Evolutionary conservation across 2,888 invertebrate genomes (phyloP).

Genomic region (Glaucopsyche alexis): DNA sequence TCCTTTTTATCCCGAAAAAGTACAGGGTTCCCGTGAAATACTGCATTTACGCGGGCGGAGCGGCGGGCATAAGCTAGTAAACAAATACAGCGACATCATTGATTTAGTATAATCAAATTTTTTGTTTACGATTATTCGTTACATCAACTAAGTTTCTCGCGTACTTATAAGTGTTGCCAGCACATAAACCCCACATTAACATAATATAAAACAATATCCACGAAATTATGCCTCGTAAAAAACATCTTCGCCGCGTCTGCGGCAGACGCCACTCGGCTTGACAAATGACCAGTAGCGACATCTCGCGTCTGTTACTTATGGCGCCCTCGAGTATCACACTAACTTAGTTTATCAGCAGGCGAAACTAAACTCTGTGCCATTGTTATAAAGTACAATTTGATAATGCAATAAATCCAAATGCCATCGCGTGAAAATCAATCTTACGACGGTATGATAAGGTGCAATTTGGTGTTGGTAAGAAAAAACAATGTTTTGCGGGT

Average conservation of each 20-base stretch:
- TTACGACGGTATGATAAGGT: slow-evolving; percentile 33
- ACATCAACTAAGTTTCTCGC: no score
- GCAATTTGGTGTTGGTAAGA: neutral
- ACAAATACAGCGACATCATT: no score
- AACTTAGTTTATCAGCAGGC: slow-evolving; percentile 31
- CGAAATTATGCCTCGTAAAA: slow-evolving; percentile 50
- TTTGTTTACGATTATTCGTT: no score
- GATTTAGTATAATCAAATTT: no score
- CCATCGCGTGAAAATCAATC: slow-evolving; percentile 35
- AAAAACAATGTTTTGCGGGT: slow-evolving; percentile 13
- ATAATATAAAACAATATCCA: slow-evolving; percentile 27
- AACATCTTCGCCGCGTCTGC: slow-evolving; percentile 64
- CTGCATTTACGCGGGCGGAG: no score
- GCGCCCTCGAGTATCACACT: slow-evolving; percentile 63
- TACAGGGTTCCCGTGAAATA: no score
- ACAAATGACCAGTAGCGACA: slow-evolving; percentile 70
- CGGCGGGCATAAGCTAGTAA: no score
- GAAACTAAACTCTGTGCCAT: slow-evolving; percentile 36
- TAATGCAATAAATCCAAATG: neutral
- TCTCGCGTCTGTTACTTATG: slow-evolving; percentile 71
- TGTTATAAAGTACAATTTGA: slow-evolving; percentile 30
- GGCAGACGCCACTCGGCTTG: slow-evolving; percentile 71
- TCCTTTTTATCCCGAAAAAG: no score
- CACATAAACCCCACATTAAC: slow-evolving; percentile 17
- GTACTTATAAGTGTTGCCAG: slow-evolving; percentile 26